Base-by-base conservation (phyloP, 2,888 invertebrate genomes). In the Cephalotes varians region DNA sequence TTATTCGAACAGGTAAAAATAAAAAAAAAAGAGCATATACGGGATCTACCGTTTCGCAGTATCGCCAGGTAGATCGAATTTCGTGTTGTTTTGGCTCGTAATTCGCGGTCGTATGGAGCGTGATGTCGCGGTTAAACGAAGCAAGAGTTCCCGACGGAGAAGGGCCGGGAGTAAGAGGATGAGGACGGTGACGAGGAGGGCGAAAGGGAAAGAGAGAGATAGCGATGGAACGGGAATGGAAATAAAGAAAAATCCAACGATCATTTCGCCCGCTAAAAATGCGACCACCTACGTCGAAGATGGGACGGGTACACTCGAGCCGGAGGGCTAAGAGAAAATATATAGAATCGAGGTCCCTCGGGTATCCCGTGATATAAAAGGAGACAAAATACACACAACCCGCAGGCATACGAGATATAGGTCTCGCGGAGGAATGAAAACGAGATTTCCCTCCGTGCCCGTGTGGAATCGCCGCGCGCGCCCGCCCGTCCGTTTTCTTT, bases 331-430 rank as follows among this genome's bases (percentile, higher is more conserved):
- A 85, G 85, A 87, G 89, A 89, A 91, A 89, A 87, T 87, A 90
- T 90, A 91, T 91, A 91, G 89, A 90, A 91, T 92, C 89, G 88
- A 83, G 87, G 90, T 92, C 92, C 86, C 92, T 58, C 81, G 92
- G 90, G 92, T 87, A 90, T 86, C 86, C 83, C 86, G 87, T 91
- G 89, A 91, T 91, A 92, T 90, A 92, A 91, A 91, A 90, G 92
- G 87, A 91, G 92, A 92, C 91, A 92, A 91, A 92, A 92, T 89
- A 89, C 91, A 92, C 89, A 88, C 83, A 86, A 83, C 73, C 87
- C 80, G 86, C 87, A 86, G 87, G 86, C 87, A 84, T 86, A 80
- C 87, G 86, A 87, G 85, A 88, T 87, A 86, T 85, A 84, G 85
- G 86, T 85, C 86, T 83, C 81, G 86, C 74, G 85, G 86, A 91